Percentiles rank a stretch among this genome's conserved stretches.
These are phyloP conservation scores for Nysson spinosus DNA, from an alignment of 2,888 invertebrate species.

Conservation along the genomic window DNA sequence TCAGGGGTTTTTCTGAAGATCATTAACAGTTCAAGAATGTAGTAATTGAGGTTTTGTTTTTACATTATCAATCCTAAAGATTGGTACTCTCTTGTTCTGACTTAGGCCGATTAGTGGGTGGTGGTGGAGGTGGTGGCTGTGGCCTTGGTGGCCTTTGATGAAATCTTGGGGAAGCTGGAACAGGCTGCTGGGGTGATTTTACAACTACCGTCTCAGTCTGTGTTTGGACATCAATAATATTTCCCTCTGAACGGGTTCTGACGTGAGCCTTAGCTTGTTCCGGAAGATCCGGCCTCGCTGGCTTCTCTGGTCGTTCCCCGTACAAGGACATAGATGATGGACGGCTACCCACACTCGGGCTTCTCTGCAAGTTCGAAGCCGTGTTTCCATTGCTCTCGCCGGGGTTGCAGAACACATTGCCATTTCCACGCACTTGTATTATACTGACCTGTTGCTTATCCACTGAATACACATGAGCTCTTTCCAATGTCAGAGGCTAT, in stretches of 20 bases:
- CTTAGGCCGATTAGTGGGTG: conserved; percentile 67
- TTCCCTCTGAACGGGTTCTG: conserved; percentile 81
- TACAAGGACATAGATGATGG: conserved; percentile 73
- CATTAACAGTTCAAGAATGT: conserved; percentile 24
- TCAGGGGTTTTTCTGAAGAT: conserved; percentile 17
- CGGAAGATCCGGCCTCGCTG: conserved; percentile 65
- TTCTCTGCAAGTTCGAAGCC: conserved; percentile 75
- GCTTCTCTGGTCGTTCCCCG: conserved; percentile 68
- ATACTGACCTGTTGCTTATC: conserved; percentile 87
- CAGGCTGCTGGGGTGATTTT: conserved; percentile 67
- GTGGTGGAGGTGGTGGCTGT: conserved; percentile 75
- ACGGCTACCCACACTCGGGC: conserved; percentile 75
- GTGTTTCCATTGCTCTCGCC: conserved; percentile 72
- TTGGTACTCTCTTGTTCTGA: conserved; percentile 75
- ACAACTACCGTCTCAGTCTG: conserved; percentile 70
- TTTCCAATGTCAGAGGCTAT: conserved; percentile 80
- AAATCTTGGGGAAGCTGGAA: conserved; percentile 72
- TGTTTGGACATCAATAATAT: conserved; percentile 80
- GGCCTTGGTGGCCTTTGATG: conserved; percentile 74
- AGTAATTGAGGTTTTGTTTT: conserved; percentile 29
- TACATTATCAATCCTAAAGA: conserved; percentile 58
- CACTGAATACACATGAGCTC: conserved; percentile 85
- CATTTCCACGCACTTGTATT: conserved; percentile 80
- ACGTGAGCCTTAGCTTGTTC: conserved; percentile 70
- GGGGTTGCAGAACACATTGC: conserved; percentile 39